Evolutionary conservation across 1,140 invertebrate species (phyloP).

Genomic region (Pemphigus obesinymphae): DNA sequence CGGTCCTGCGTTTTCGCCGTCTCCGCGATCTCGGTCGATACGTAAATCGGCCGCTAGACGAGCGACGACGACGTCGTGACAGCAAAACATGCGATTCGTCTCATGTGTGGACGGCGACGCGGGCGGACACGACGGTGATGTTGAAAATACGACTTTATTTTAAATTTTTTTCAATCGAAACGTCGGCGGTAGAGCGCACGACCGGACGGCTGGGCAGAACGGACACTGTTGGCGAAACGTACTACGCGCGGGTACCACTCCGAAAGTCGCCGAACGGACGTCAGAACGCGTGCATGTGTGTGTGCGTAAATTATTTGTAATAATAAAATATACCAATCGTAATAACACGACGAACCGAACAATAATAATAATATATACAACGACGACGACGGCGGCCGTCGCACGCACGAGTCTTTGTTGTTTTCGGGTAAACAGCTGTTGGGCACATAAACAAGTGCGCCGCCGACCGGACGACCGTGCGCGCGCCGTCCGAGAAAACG

Average conservation of each 20-base stretch:
- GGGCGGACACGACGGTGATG: neutral
- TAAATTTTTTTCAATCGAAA: too few relatives aligned
- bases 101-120: neutral
- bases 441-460: conserved; percentile 26
- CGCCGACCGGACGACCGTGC: neutral
- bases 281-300: neutral
- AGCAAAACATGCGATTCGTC: neutral
- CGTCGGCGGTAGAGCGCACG: too few relatives aligned
- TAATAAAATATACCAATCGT: neutral
- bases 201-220: too few relatives aligned
- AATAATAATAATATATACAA: neutral
- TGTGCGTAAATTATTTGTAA: neutral
- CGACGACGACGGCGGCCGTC: neutral
- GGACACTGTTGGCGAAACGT: neutral
- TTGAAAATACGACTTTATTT: neutral
- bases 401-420: conserved; percentile 33
- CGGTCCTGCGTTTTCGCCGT: neutral
- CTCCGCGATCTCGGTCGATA: neutral
- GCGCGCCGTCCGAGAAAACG: neutral
- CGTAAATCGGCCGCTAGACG: neutral
- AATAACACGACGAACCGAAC: too few relatives aligned
- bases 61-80: neutral
- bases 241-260: too few relatives aligned
- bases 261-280: too few relatives aligned
- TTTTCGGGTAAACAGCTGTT: conserved; percentile 36